phyloP scores from a whole-genome alignment of 2,888 invertebrate species.

The Trichogramma dendrolimi region DNA sequence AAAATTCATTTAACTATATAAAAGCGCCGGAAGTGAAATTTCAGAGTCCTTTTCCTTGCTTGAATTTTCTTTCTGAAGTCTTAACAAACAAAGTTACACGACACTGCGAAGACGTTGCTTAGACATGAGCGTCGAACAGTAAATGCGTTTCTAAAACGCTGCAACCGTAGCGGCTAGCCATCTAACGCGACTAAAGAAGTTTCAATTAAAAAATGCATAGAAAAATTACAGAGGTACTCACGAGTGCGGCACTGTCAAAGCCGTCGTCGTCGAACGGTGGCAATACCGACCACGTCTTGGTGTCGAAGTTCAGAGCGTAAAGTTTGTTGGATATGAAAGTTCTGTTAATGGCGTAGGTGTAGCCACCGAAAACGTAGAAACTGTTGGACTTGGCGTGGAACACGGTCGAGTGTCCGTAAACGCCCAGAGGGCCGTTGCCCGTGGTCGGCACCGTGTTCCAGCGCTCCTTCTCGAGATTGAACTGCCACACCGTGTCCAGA shows the following conservation, averaged over 20 bases:
- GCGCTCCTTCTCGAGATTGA: conserved; percentile 67
- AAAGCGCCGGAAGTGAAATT: no score
- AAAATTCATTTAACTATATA: no score
- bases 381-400: conserved; percentile 77
- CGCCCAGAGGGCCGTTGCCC: conserved; percentile 73
- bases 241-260: conserved; percentile 48
- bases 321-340: conserved; percentile 72
- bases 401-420: conserved; percentile 86
- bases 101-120: no score
- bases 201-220: no score
- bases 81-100: no score
- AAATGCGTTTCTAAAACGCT: no score
- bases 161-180: no score
- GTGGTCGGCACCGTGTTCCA: conserved; percentile 69
- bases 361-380: conserved; percentile 87
- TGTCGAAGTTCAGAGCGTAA: conserved; percentile 74
- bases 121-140: no score
- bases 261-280: conserved; percentile 64
- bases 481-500: conserved; percentile 74
- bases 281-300: conserved; percentile 74
- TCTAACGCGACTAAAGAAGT: no score
- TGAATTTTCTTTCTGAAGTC: no score
- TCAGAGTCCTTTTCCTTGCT: no score
- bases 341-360: conserved; percentile 67
- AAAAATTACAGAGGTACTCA: conserved; percentile 38